Evolutionary conservation across 92 coral and sea anemone species (phyloP).

Genomic region (Ricordea florida): DNA sequence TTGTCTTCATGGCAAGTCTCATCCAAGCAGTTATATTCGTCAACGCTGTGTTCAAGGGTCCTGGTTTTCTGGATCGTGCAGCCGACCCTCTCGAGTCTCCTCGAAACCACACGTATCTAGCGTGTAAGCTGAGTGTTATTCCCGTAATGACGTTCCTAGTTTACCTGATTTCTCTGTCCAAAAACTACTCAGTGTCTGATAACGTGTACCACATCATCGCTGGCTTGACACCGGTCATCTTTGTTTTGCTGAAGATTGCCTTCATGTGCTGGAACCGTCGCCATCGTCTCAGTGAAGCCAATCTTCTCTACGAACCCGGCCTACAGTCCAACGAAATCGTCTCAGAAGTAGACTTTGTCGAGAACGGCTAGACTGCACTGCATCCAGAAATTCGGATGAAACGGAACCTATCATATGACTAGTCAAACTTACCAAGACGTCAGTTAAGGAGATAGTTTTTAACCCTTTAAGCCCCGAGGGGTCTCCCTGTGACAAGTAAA

Average conservation of each 20-base stretch:
- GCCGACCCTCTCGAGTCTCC: constrained; percentile 78
- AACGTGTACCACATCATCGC: constrained; percentile 71
- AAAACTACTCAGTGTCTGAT: constrained; percentile 44
- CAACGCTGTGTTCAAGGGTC: constrained; percentile 74
- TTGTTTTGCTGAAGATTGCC: constrained; percentile 72
- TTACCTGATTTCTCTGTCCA: constrained; percentile 51
- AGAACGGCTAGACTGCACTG: constrained; percentile 14
- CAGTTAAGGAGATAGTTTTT: no score
- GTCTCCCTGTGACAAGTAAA: no score
- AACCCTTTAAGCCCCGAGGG: no score
- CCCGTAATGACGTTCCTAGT: constrained; percentile 72
- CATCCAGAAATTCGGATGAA: constrained; percentile 5
- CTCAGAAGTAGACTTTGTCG: no score
- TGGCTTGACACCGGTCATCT: constrained; percentile 78
- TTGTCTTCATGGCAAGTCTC: constrained; percentile 82
- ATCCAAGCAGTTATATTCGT: constrained; percentile 75
- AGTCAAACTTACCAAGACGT: no score
- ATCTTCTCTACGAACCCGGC: no score
- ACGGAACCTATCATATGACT: no score
- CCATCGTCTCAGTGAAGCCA: no score
- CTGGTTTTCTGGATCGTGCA: constrained; percentile 44
- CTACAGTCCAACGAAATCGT: no score
- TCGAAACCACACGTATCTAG: constrained; percentile 85
- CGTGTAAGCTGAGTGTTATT: constrained; percentile 70
- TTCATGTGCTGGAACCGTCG: constrained; percentile 1